A percentile compares a stretch with the other conserved stretches of the same genome.
Evolutionary conservation across 1,140 invertebrate genomes (phyloP).

Genomic region (Drosophila serrata): DNA sequence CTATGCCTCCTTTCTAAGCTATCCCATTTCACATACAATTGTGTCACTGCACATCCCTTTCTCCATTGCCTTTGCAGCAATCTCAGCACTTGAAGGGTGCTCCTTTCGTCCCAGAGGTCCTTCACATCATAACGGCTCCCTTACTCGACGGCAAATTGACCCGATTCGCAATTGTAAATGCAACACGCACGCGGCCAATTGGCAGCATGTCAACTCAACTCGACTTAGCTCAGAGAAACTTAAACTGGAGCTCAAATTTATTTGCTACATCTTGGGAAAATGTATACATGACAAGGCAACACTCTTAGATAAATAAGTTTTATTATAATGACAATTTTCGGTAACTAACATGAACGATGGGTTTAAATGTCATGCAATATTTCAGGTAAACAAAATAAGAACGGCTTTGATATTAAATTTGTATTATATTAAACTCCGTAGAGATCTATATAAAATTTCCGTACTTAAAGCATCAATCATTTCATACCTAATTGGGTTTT

Average conservation of each 20-base stretch:
- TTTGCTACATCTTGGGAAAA: slow-evolving; percentile 26
- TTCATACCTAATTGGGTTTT: background rate
- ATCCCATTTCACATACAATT: background rate
- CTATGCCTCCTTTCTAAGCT: background rate
- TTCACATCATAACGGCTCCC: slow-evolving; percentile 21
- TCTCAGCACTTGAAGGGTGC: slow-evolving; percentile 14
- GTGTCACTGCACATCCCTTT: background rate
- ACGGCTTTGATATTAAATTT: too few relatives aligned
- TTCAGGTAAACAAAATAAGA: background rate
- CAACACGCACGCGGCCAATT: slow-evolving; percentile 68
- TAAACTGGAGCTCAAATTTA: slow-evolving; percentile 43
- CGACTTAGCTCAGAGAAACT: slow-evolving; percentile 21
- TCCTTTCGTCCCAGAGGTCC: slow-evolving; percentile 21
- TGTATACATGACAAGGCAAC: background rate
- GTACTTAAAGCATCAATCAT: background rate
- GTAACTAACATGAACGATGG: background rate
- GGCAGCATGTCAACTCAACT: slow-evolving; percentile 69
- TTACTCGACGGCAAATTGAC: slow-evolving; percentile 62
- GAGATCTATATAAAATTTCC: background rate
- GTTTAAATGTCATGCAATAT: background rate
- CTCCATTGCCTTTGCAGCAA: background rate
- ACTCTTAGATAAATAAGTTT: background rate
- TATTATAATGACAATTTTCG: background rate
- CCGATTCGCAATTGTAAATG: slow-evolving; percentile 60
- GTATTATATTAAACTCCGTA: background rate